Evolutionary conservation across 2,797 vertebrate genomes (phyloP), one percentile per base, ranked within the genome.

Genomic region (Morelia viridis): DNA sequence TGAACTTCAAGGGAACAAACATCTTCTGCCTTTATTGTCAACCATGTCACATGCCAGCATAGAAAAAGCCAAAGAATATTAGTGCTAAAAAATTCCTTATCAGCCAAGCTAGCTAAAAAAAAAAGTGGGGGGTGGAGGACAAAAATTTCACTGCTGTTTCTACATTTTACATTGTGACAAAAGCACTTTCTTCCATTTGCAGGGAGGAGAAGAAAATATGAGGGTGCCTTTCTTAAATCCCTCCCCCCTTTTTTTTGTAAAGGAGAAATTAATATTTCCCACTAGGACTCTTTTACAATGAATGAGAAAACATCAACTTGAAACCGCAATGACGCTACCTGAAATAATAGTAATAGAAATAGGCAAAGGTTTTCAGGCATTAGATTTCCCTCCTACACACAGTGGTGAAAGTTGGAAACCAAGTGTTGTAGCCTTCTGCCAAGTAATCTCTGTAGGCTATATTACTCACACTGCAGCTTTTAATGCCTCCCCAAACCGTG

Each of bases 141-240:
- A 17, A 31, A 35, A 12, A 15, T 0, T 22, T 22, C 64, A 65
- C 4, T 65, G 35, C 91, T 60, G 3, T 35, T 93, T 96, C 88
- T 64, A 95, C 94, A 94, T 92, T 83, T 90, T 91, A 88, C 65
- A 94, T 53, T 89, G 94, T 94, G 92, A 94, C 91, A 89, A 87
- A 95, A 94, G 88, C 13, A 94, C 61, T 95, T 91, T 46, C 50
- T 94, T 22, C 85, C 92, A 8, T 60, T 91, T 95, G 92, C 65
- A 87, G 93, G 95, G 95, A 95, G 93, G 41, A 94, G 90, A 85
- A 92, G 35, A 80, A 88, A 90, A 80, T 85, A 89, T 91, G 89
- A 87, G 92, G 93, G 89, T 71, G 62, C 90, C 92, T 90, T 83
- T 64, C 41, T 61, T 86, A 85, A 95, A 96, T 94, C 92, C 58